Base-by-base conservation (phyloP, 2,888 invertebrate genomes). In the Caenorhabditis sulstoni region DNA sequence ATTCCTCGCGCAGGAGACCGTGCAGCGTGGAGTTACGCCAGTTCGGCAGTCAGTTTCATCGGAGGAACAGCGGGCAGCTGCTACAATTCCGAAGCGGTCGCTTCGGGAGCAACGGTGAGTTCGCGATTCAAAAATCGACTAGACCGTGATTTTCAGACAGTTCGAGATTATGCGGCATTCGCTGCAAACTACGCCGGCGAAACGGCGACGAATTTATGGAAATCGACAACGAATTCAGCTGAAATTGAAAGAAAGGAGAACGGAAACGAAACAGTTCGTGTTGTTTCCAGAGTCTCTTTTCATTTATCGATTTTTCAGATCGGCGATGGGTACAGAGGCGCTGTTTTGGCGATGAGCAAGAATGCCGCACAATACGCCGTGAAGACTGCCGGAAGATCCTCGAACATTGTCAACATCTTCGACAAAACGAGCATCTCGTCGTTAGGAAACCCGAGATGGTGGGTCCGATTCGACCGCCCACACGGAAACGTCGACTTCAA, bases 331-430 rank as follows among this genome's bases (percentile, higher is more conserved):
- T 11, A 39, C 9, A 22, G 58, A 2, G 67, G 67, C 8, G 49
- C 58, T 12, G 11, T 50, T 5, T 37, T 23, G 1, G 67, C 50
- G 7, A 23, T 58, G 49, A 9, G 22, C 23, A 49, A 41, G 11
- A 67, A 67, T 35, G 57, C 67, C 1, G 20, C 23, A 1, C 16
- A 44, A 0, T 68, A 59, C 23, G 68, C 44, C 11, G 29, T 68
- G 18, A 3, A 50, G 11, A 52, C 52, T 0, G n/a, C 20, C 0
- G 59, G 59, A 52, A 39, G 52, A 14, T 29, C 50, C 5, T 58
- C 68, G 14, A 68, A 58, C 18, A 68, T 68, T n/a, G 39, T 68
- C 14, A 68, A 68, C 14, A 59, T 68, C 52, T 68, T 41, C 50
- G 68, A 68, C 35, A 68, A 68, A 35, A 35, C 50, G 4, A 23